Percentiles rank a stretch among this genome's conserved stretches.
Evolutionary conservation across 2,888 invertebrate genomes (phyloP).

Genomic region (Andrena fulva): DNA sequence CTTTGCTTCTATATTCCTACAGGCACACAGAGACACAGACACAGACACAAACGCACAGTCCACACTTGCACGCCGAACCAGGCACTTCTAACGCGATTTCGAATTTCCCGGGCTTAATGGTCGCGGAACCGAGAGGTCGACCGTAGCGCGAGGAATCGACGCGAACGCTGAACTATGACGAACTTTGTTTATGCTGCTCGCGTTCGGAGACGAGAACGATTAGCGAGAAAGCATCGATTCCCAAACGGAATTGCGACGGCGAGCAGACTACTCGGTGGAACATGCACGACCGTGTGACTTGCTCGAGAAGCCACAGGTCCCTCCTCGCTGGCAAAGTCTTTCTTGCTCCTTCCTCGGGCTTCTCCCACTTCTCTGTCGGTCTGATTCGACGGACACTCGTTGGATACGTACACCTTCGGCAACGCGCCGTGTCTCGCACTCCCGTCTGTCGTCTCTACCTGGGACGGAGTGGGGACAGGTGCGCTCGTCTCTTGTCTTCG

Average conservation of each 20-base stretch:
- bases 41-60: neutral
- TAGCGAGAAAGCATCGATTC: constrained; percentile 30
- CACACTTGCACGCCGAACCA: too few species aligned
- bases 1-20: neutral
- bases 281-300: constrained; percentile 73
- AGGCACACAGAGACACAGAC: neutral
- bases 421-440: constrained; percentile 75
- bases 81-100: neutral
- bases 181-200: neutral
- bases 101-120: constrained; percentile 1
- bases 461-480: constrained; percentile 55
- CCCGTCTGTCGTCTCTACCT: constrained; percentile 70
- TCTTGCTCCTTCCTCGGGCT: constrained; percentile 53
- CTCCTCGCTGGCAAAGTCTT: constrained; percentile 64
- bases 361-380: constrained; percentile 56
- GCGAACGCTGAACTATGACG: neutral
- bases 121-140: too few species aligned
- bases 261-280: constrained; percentile 55
- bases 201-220: neutral
- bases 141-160: too few species aligned
- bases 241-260: constrained; percentile 43
- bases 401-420: constrained; percentile 76
- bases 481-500: constrained; percentile 18
- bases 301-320: constrained; percentile 74
- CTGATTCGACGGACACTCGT: constrained; percentile 49